A percentile compares a stretch with the other conserved stretches of the same genome.
Conservation (phyloP, 1,140 invertebrate species). For the Apis mellifera region DNA sequence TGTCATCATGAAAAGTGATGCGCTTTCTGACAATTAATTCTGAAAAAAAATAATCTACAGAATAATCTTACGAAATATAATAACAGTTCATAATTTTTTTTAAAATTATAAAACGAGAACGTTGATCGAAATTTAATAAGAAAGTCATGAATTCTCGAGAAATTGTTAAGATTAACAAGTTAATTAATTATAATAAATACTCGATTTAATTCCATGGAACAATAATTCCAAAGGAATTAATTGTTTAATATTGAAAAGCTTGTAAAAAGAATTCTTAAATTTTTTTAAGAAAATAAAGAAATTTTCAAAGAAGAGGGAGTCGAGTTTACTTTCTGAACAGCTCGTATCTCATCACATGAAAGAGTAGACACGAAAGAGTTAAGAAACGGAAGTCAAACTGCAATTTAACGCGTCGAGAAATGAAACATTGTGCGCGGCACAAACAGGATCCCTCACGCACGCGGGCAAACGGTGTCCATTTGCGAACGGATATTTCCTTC, state of each 20-base stretch:
- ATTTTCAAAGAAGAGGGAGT: no score
- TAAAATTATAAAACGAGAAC: neutral
- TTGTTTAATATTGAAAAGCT: no score
- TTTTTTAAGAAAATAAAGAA: no score
- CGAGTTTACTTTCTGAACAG: neutral
- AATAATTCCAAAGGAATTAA: no score
- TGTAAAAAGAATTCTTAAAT: no score
- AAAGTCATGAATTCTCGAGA: no score
- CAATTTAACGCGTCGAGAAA: neutral
- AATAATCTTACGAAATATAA: neutral
- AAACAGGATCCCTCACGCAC: slow-evolving; percentile 14
- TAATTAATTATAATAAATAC: no score
- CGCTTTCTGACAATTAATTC: neutral
- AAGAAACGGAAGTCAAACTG: neutral
- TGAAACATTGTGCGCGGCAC: neutral
- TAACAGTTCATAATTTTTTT: neutral
- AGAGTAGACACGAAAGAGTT: neutral
- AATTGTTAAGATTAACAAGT: no score
- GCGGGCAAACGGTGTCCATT: neutral
- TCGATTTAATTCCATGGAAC: no score
- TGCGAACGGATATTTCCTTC: slow-evolving; percentile 23
- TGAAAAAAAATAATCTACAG: neutral
- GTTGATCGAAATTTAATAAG: no score
- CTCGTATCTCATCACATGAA: neutral
- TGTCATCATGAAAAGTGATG: neutral